These are phyloP conservation scores for Synanthedon tipuliformis DNA, from an alignment of 2,888 invertebrate species.

Conservation along the genomic window DNA sequence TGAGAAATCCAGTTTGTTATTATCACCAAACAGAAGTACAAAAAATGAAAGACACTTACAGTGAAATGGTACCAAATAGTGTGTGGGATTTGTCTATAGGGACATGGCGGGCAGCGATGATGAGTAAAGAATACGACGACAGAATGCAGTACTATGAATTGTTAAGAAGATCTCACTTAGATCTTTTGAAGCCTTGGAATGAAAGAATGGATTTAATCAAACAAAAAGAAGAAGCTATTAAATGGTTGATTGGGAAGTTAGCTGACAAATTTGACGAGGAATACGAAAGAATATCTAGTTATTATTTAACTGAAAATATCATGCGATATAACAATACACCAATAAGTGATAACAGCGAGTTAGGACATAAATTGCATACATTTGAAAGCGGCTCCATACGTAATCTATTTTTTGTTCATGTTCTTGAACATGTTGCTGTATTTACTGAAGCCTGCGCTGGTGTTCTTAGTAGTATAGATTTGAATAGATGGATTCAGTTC, in stretches of 20 bases:
- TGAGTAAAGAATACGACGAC: slow-evolving; percentile 40
- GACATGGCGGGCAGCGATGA: slow-evolving; percentile 47
- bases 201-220: slow-evolving; percentile 35
- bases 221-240: slow-evolving; percentile 39
- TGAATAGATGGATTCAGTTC: slow-evolving; percentile 53
- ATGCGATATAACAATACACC: neutral
- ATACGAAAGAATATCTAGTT: slow-evolving; percentile 18
- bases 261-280: slow-evolving; percentile 42
- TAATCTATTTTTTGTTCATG: slow-evolving; percentile 37
- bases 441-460: slow-evolving; percentile 46
- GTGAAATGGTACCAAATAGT: slow-evolving; percentile 29
- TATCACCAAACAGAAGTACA: slow-evolving; percentile 55
- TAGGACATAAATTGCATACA: neutral
- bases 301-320: slow-evolving; percentile 3
- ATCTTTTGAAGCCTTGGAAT: slow-evolving; percentile 43
- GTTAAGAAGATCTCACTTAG: slow-evolving; percentile 30
- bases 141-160: slow-evolving; percentile 44
- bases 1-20: slow-evolving; percentile 55
- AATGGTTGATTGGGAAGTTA: slow-evolving; percentile 29
- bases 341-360: neutral
- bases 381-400: slow-evolving; percentile 9
- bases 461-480: slow-evolving; percentile 47
- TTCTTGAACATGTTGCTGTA: slow-evolving; percentile 31
- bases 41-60: slow-evolving; percentile 35
- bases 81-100: slow-evolving; percentile 46